phyloP scores from a whole-genome alignment of 2,797 vertebrate species.

The Merluccius polli region DNA sequence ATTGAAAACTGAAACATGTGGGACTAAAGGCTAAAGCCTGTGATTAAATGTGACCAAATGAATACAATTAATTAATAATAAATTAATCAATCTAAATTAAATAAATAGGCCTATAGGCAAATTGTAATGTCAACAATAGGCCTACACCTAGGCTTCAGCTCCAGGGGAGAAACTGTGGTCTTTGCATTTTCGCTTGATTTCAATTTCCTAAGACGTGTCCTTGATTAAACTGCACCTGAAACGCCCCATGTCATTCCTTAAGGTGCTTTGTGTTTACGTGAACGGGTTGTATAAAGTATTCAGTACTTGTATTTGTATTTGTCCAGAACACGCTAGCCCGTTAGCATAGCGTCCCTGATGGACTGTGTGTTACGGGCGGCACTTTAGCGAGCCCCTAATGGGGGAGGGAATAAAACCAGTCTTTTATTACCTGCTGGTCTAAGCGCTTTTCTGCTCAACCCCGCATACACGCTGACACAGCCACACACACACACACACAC shows the following conservation, averaged over 20 bases:
- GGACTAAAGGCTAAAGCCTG: not conserved
- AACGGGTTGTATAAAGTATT: not conserved
- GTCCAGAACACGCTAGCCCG: not conserved
- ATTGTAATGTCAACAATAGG: not conserved
- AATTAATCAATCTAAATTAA: not conserved
- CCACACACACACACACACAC: not conserved
- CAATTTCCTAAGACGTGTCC: not conserved
- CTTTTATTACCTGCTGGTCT: constrained; percentile 2
- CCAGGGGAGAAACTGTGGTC: not conserved
- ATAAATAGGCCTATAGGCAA: not conserved
- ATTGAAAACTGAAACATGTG: not conserved
- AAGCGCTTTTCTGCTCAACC: constrained; percentile 1
- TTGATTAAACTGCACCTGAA: not conserved
- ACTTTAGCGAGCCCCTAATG: constrained; percentile 1
- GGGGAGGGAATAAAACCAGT: not conserved
- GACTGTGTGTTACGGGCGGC: not conserved
- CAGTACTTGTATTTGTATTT: not conserved
- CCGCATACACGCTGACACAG: not conserved
- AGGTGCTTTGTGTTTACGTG: not conserved
- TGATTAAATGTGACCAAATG: not conserved
- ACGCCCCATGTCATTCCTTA: not conserved
- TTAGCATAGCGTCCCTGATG: not conserved
- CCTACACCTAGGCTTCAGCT: not conserved
- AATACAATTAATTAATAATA: not conserved
- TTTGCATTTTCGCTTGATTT: not conserved